Evolutionary conservation across 2,797 vertebrate species (phyloP), one percentile per base, ranked within the genome.

Genomic region (Diplodus sargus): DNA sequence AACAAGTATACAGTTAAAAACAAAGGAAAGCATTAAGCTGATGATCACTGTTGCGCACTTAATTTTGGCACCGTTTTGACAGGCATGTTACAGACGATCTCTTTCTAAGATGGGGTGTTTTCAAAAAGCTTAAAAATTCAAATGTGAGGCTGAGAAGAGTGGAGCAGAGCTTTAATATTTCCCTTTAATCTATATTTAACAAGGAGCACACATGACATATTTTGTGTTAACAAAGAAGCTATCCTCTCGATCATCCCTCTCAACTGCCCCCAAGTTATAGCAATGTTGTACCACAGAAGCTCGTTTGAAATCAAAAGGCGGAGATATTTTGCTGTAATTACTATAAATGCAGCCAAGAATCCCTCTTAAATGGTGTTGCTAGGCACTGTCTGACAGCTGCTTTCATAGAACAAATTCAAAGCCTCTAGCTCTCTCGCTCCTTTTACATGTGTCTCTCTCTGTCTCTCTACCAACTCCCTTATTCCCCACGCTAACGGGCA

Each of bases 391-490:
- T 82, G 81, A 90, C 85, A 80, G 80, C 80, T 71, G 73, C 85
- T 91, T 86, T 89, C 84, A 87, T 52, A 89, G 72, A 89, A 86
- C 78, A 86, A 75, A 93, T 85, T 89, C 82, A 84, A 85, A 89
- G 85, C 81, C 83, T 86, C 72, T 76, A 72, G 77, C 82, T 58
- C 70, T 62, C 66, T 47, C 68, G 68, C 69, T 78, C 74, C 54
- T 64, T 80, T 82, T 72, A 47, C 76, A 79, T 67, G 63, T 73
- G 63, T 73, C 74, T 82, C 23, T 58, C 42, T 59, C 60, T 68
- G 63, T 61, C 42, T 60, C 60, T 69, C 64, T 70, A 80, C 79
- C 65, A 74, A 88, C 83, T 91, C 87, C 86, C 82, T 84, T 74
- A 83, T 87, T 90, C 90, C 72, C 84, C 42, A 30, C 12, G 34